These are phyloP conservation scores for Drosophila sp. DNA, from an alignment of 1,140 invertebrate species.

Conservation along the genomic window DNA sequence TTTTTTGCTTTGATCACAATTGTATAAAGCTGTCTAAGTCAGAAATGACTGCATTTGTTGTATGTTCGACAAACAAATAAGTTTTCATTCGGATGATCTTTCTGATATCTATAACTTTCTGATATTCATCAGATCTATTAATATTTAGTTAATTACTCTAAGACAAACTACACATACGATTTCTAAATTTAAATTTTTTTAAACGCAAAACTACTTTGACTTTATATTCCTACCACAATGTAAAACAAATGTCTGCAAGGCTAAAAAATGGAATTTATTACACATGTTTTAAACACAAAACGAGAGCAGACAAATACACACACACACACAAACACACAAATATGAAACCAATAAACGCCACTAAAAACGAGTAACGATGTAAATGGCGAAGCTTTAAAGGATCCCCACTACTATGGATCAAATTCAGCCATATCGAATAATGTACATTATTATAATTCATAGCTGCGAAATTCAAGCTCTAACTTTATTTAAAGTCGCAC, in stretches of 20 bases:
- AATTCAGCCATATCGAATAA: constrained; percentile 54
- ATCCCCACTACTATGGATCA: constrained; percentile 23
- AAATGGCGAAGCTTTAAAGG: constrained; percentile 47
- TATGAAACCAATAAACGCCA: constrained; percentile 19
- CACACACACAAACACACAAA: too few species aligned
- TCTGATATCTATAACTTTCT: constrained; percentile 2
- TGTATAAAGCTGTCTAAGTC: constrained; percentile 29
- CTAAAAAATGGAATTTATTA: constrained; percentile 12
- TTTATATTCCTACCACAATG: constrained; percentile 4
- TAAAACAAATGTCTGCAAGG: neutral
- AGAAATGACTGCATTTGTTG: constrained; percentile 8
- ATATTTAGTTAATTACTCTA: constrained; percentile 3
- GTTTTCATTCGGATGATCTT: neutral
- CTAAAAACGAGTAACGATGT: constrained; percentile 19
- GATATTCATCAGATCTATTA: constrained; percentile 2
- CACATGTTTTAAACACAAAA: constrained; percentile 2
- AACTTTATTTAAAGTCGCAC: constrained; percentile 24
- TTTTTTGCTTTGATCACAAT: constrained; percentile 14
- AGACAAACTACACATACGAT: too few species aligned
- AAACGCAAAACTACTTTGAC: constrained; percentile 2
- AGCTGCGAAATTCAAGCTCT: constrained; percentile 29
- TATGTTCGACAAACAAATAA: constrained; percentile 10
- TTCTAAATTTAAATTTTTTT: neutral
- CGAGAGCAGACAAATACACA: constrained; percentile 1
- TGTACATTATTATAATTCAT: constrained; percentile 47